These are phyloP conservation scores for Echiichthys vipera DNA, from an alignment of 2,797 vertebrate species.

Conservation along the genomic window DNA sequence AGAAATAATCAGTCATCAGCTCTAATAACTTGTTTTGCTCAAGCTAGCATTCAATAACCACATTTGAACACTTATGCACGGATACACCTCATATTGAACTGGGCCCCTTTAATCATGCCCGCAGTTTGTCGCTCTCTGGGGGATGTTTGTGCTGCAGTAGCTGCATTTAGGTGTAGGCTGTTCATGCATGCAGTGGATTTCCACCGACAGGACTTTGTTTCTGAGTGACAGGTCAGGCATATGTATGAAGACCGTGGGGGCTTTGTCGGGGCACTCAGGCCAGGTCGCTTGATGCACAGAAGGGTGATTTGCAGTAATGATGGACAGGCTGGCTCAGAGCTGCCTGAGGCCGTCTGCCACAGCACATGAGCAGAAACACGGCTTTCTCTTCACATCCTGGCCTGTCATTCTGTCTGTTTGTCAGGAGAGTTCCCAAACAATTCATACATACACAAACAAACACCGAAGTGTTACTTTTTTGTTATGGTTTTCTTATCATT, in stretches of 20 bases:
- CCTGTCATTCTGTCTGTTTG: conserved; percentile 54
- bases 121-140: not conserved
- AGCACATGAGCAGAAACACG: conserved; percentile 50
- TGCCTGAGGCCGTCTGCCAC: conserved; percentile 55
- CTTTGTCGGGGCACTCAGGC: conserved; percentile 46
- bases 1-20: not conserved
- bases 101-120: not conserved
- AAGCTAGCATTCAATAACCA: not conserved
- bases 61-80: not conserved
- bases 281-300: conserved; percentile 47
- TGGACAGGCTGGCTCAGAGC: conserved; percentile 40
- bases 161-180: conserved; percentile 15
- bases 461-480: not conserved
- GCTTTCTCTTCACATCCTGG: conserved; percentile 54
- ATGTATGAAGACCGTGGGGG: conserved; percentile 45
- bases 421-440: conserved; percentile 31
- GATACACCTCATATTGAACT: not conserved
- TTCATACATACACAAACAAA: conserved; percentile 17
- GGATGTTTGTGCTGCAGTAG: conserved; percentile 7
- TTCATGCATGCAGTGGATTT: conserved; percentile 52
- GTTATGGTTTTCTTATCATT: not conserved
- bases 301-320: conserved; percentile 65
- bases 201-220: conserved; percentile 59
- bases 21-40: too few relatives aligned
- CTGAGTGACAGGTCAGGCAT: conserved; percentile 65